phyloP scores from a whole-genome alignment of 2,113 vertebrate species.

The Tupaia tana region DNA sequence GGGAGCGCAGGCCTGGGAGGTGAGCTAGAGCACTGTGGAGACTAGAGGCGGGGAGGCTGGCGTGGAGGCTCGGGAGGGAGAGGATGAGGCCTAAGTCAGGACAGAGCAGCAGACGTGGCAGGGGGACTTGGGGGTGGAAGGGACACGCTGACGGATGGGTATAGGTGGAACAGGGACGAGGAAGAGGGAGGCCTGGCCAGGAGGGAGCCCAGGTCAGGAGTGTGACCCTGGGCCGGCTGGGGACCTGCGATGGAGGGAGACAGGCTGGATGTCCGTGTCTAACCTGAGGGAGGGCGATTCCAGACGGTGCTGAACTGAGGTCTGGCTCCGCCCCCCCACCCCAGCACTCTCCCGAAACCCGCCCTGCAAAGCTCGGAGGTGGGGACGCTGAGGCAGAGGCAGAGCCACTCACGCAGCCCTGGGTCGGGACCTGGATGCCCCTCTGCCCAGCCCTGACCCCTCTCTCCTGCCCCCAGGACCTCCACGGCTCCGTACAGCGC shows the following conservation, averaged over 20 bases:
- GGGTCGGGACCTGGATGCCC: background rate
- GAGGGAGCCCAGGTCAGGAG: background rate
- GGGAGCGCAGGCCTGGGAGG: background rate
- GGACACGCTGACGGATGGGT: background rate
- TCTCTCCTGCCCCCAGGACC: conserved; percentile 36
- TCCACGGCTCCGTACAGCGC: background rate
- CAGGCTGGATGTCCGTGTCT: background rate
- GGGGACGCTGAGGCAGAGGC: conserved; percentile 34
- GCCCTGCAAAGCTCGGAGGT: background rate
- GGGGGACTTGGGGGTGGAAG: background rate
- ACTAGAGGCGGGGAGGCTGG: background rate
- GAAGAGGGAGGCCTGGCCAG: no score
- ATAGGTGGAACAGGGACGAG: rapidly evolving
- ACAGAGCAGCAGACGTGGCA: background rate
- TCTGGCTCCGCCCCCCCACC: background rate
- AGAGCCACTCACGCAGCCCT: background rate
- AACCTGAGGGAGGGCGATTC: no score
- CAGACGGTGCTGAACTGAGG: no score
- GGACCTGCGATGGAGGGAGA: background rate
- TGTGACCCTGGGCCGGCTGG: background rate
- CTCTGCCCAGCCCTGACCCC: background rate
- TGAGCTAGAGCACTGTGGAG: background rate
- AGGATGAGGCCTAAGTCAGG: background rate
- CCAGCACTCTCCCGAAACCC: background rate
- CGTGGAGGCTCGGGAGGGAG: background rate